A percentile compares a stretch with the other conserved stretches of the same genome.
Evolutionary conservation across 2,888 invertebrate genomes (phyloP).

Genomic region (Chrysopilus asiliformis): DNA sequence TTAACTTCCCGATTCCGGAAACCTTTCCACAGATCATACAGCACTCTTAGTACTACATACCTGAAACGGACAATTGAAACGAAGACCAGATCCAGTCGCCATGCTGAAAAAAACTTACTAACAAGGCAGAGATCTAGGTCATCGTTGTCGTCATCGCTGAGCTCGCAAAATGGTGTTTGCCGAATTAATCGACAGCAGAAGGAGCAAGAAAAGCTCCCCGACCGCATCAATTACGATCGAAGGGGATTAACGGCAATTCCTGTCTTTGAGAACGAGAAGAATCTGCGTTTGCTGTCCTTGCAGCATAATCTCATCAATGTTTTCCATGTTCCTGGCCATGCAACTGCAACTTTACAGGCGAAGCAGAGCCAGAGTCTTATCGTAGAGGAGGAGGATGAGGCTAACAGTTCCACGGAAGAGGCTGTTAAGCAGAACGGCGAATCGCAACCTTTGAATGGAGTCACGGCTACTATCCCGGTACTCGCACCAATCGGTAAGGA

Average conservation of each 20-base stretch:
- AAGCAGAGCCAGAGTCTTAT: too few relatives aligned
- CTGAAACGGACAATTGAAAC: conserved; percentile 18
- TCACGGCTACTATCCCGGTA: too few relatives aligned
- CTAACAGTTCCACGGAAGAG: too few relatives aligned
- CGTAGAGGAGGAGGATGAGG: too few relatives aligned
- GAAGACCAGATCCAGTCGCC: conserved; percentile 10
- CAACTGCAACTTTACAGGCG: too few relatives aligned
- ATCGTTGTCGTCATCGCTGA: conserved; percentile 21
- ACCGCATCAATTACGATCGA: conserved; percentile 77
- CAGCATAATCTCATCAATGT: conserved; percentile 78
- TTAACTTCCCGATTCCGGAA: conserved; percentile 29
- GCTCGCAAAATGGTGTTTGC: conserved; percentile 32
- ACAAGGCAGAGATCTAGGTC: conserved; percentile 20
- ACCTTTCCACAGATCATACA: conserved; percentile 33
- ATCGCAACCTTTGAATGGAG: too few relatives aligned
- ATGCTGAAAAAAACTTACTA: conserved; percentile 12
- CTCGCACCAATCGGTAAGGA: too few relatives aligned
- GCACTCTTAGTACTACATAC: conserved; percentile 30
- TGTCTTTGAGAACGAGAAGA: conserved; percentile 62
- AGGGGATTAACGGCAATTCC: conserved; percentile 74
- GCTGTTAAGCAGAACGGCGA: too few relatives aligned
- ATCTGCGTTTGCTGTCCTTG: conserved; percentile 69
- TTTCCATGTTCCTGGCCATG: conserved; percentile 33
- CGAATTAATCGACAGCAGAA: conserved; percentile 56
- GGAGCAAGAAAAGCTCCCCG: conserved; percentile 73